Percentiles rank a stretch among this genome's conserved stretches.
phyloP scores from a whole-genome alignment of 1,140 invertebrate genomes.

The Adelges cooleyi region DNA sequence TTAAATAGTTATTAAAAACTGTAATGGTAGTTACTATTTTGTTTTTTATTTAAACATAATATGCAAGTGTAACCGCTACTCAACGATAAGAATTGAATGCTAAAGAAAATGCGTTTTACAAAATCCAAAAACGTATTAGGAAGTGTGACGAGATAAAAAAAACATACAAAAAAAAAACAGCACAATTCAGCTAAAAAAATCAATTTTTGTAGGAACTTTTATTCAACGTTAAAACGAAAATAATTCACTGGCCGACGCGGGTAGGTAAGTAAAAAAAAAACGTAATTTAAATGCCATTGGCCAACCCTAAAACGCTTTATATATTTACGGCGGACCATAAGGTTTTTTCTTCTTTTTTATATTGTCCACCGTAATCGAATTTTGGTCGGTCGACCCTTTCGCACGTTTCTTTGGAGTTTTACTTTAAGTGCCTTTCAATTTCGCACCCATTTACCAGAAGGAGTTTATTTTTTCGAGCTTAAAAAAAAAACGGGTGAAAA shows the following conservation, averaged over 20 bases:
- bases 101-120: too few relatives aligned
- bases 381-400: constrained; percentile 20
- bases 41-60: too few relatives aligned
- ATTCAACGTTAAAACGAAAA: constrained; percentile 22
- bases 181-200: not conserved
- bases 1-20: too few relatives aligned
- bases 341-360: constrained; percentile 23
- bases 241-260: constrained; percentile 7
- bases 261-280: constrained; percentile 23
- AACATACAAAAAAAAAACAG: not conserved
- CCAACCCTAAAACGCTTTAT: constrained; percentile 20
- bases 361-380: constrained; percentile 27
- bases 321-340: not conserved
- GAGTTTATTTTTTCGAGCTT: constrained; percentile 17
- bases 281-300: constrained; percentile 28
- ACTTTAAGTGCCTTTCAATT: constrained; percentile 29
- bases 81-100: too few relatives aligned
- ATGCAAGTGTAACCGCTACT: too few relatives aligned
- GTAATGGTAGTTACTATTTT: too few relatives aligned
- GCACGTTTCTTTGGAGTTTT: constrained; percentile 27
- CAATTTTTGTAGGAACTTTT: constrained; percentile 8
- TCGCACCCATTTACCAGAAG: constrained; percentile 25
- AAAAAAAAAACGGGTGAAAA: not conserved
- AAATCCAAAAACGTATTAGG: too few relatives aligned
- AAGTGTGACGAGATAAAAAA: too few relatives aligned